A percentile compares a stretch with the other conserved stretches of the same genome.
Conservation (phyloP, 2,797 vertebrate species). For the Rachycentron canadum region DNA sequence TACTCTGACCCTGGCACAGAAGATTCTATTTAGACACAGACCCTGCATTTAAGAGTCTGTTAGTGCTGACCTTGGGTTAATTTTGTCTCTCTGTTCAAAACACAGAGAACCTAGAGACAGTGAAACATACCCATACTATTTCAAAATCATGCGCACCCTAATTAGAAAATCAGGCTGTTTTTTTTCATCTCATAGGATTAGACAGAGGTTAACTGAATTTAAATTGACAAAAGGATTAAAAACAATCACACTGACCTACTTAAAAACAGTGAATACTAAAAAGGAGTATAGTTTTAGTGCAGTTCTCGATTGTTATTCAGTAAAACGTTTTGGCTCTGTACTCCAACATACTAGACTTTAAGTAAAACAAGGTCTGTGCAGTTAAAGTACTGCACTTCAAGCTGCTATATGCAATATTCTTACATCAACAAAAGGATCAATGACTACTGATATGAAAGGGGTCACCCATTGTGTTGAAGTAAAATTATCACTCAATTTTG, state of each 20-base stretch:
- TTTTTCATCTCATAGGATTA: not conserved
- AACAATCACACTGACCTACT: not conserved
- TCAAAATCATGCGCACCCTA: not conserved
- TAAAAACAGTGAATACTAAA: not conserved
- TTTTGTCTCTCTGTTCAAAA: not conserved
- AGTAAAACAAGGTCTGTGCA: not conserved
- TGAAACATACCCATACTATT: not conserved
- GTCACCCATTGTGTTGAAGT: not conserved
- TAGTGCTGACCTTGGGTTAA: conserved; percentile 21
- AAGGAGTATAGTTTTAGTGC: not conserved
- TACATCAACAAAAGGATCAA: not conserved
- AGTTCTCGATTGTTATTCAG: not conserved
- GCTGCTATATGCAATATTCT: not conserved
- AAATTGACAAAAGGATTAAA: not conserved
- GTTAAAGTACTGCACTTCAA: not conserved
- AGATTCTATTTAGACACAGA: conserved; percentile 23
- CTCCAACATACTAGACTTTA: not conserved
- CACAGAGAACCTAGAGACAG: not conserved
- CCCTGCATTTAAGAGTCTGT: conserved; percentile 19
- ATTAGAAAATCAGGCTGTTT: not conserved
- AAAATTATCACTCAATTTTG: not conserved
- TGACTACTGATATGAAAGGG: not conserved
- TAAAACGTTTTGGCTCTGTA: not conserved
- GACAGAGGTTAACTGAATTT: not conserved
- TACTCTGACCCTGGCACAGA: conserved; percentile 18